Evolutionary conservation across 1,140 invertebrate genomes (phyloP).

Genomic region (Zophobas atratus): DNA sequence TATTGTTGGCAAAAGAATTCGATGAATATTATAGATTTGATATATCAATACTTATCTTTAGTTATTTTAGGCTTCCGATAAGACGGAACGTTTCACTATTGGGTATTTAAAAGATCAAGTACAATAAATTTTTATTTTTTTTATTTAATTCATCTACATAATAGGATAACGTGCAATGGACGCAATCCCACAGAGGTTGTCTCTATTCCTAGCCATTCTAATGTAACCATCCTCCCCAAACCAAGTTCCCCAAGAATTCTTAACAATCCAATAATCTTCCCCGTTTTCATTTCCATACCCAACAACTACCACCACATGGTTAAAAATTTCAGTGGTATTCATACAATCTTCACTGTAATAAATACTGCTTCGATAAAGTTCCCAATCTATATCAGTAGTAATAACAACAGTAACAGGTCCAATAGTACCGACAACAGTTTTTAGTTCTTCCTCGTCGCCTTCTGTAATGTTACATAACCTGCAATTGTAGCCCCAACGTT

Average conservation of each 20-base stretch:
- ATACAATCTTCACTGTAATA: conserved; percentile 79
- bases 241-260: background rate
- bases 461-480: conserved; percentile 86
- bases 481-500: conserved; percentile 86
- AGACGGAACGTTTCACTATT: too few species aligned
- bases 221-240: background rate
- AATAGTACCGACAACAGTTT: too few species aligned
- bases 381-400: background rate
- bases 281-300: conserved; percentile 79
- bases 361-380: conserved; percentile 71
- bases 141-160: background rate
- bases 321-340: conserved; percentile 77
- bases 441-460: conserved; percentile 73
- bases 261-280: background rate
- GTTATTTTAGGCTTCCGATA: too few species aligned
- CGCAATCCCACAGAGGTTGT: background rate
- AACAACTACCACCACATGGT: conserved; percentile 90
- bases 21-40: too few species aligned
- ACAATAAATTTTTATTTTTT: too few species aligned
- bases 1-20: too few species aligned
- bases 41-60: too few species aligned
- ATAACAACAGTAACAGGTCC: conserved; percentile 64
- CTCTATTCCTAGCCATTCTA: background rate
- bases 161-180: background rate
- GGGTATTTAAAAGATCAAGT: too few species aligned